A percentile compares a stretch with the other conserved stretches of the same genome.
Evolutionary conservation across 1,140 invertebrate genomes (phyloP).

Genomic region (Drosophila suzukii): DNA sequence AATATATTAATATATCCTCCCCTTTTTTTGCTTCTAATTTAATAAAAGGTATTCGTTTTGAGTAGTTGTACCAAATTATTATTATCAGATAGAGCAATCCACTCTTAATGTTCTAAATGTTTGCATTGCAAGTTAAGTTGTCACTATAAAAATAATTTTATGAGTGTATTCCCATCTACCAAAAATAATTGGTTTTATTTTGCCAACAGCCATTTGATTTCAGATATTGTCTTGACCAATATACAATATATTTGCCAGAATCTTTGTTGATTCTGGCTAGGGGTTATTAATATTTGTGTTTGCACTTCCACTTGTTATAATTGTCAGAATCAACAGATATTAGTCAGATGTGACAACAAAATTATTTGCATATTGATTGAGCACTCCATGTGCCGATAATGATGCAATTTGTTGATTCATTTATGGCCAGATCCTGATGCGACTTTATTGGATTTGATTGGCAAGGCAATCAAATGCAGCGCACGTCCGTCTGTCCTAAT

Average conservation of each 20-base stretch:
- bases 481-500: conserved; percentile 22
- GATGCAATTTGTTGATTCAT: conserved; percentile 24
- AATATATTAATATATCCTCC: too few species aligned
- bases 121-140: neutral
- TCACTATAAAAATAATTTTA: neutral
- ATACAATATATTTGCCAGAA: neutral
- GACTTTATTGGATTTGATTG: conserved; percentile 22
- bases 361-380: conserved; percentile 34
- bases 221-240: conserved; percentile 7
- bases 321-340: conserved; percentile 34
- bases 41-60: too few species aligned
- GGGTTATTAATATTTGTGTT: conserved; percentile 38
- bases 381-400: conserved; percentile 21
- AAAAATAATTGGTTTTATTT: neutral
- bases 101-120: too few species aligned
- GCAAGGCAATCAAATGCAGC: conserved; percentile 19
- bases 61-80: neutral
- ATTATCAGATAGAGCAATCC: too few species aligned
- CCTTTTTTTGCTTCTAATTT: too few species aligned
- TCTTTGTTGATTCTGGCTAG: conserved; percentile 1
- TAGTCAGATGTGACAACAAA: conserved; percentile 18
- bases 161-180: neutral
- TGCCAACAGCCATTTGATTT: conserved; percentile 1
- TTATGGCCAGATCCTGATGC: conserved; percentile 5
- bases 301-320: conserved; percentile 21